Percentiles rank a stretch among this genome's conserved stretches.
These are phyloP conservation scores for Artemia sp. DNA, from an alignment of 2,888 invertebrate genomes.

Conservation along the genomic window DNA sequence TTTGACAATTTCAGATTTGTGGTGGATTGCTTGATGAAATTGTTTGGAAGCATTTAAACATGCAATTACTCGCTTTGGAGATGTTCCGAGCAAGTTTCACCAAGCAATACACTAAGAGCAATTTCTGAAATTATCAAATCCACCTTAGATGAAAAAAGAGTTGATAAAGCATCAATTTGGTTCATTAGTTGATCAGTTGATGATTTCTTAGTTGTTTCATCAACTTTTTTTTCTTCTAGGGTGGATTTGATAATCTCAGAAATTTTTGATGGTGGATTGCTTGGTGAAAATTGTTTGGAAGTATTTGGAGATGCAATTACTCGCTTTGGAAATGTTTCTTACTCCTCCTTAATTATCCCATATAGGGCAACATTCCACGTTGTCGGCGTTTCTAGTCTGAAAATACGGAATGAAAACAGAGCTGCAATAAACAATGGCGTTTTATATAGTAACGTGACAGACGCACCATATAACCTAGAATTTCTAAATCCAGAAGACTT, in stretches of 20 bases:
- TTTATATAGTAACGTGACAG: slow-evolving; percentile 28
- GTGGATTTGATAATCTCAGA: slow-evolving; percentile 52
- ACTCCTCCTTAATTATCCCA: not conserved
- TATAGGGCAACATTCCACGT: slow-evolving; percentile 8
- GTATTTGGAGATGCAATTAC: slow-evolving; percentile 51
- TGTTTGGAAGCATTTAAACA: slow-evolving; percentile 47
- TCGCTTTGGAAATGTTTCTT: slow-evolving; percentile 37
- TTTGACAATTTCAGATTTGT: slow-evolving; percentile 59
- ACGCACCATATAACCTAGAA: slow-evolving; percentile 51
- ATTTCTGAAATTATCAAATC: slow-evolving; percentile 55
- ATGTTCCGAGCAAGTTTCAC: slow-evolving; percentile 46
- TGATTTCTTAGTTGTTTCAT: slow-evolving; percentile 14
- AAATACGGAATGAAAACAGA: slow-evolving; percentile 42
- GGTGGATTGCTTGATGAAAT: slow-evolving; percentile 58
- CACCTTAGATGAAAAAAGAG: slow-evolving; percentile 31
- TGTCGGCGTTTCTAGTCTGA: slow-evolving; percentile 28
- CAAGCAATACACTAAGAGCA: slow-evolving; percentile 61
- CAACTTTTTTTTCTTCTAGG: slow-evolving; percentile 28
- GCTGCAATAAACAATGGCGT: slow-evolving; percentile 36
- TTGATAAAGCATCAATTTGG: not conserved
- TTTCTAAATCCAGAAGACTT: slow-evolving; percentile 41
- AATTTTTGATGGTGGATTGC: slow-evolving; percentile 58
- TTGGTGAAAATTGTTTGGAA: slow-evolving; percentile 54
- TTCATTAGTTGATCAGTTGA: not conserved
- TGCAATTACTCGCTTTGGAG: slow-evolving; percentile 47